Conservation (phyloP, 2,797 vertebrate genomes). For the Hydrophis major region DNA sequence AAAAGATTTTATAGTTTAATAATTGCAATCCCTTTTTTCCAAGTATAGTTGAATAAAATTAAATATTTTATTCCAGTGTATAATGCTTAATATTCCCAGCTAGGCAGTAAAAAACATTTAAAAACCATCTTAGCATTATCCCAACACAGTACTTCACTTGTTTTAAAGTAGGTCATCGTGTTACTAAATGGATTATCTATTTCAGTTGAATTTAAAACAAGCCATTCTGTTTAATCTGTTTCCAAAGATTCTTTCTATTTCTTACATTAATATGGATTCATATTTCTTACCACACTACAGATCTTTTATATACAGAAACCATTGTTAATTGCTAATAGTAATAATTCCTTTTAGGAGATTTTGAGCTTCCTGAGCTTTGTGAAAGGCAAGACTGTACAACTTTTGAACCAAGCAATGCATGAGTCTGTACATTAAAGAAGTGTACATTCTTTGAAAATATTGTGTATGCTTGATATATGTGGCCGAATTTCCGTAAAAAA, state of each 20-base stretch:
- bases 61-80: background rate
- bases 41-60: constrained; percentile 5
- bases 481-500: background rate
- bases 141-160: background rate
- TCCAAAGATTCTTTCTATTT: background rate
- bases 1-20: background rate
- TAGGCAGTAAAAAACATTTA: background rate
- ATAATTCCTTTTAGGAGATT: background rate
- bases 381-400: background rate
- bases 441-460: background rate
- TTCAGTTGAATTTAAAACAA: constrained; percentile 2
- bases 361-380: background rate
- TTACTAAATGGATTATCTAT: background rate
- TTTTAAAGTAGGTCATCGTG: background rate
- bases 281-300: background rate
- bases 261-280: background rate
- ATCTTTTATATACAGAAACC: background rate
- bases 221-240: background rate
- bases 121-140: background rate
- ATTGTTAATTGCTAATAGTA: background rate
- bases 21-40: background rate
- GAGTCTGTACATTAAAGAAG: background rate
- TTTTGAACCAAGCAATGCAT: background rate
- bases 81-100: background rate
- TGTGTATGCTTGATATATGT: background rate